A percentile compares a stretch with the other conserved stretches of the same genome.
These are phyloP conservation scores for Chymomyza fuscimana DNA, from an alignment of 2,888 invertebrate genomes.

Conservation along the genomic window DNA sequence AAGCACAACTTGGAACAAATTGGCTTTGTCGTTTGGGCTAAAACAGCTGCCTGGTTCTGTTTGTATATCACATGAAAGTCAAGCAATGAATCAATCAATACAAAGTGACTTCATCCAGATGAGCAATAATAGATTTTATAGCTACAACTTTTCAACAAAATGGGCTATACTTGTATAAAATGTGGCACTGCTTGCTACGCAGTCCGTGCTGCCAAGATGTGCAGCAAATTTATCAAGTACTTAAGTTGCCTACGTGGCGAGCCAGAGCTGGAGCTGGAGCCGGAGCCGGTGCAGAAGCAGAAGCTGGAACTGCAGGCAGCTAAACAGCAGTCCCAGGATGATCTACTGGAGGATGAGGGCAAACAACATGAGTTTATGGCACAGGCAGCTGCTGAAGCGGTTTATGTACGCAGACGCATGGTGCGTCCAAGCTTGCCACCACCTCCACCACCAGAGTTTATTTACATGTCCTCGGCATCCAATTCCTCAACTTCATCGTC, in stretches of 20 bases:
- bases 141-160: conserved; percentile 16
- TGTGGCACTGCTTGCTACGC: neutral
- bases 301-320: neutral
- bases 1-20: too few relatives aligned
- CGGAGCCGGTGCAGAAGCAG: conserved; percentile 13
- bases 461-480: neutral
- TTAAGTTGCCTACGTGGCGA: conserved; percentile 38
- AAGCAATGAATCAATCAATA: neutral
- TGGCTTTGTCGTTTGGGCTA: neutral
- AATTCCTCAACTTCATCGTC: neutral
- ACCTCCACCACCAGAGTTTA: neutral
- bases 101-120: neutral
- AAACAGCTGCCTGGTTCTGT: neutral
- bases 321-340: neutral
- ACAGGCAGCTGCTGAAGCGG: neutral
- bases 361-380: neutral
- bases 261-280: neutral
- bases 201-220: conserved; percentile 32
- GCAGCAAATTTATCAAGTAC: conserved; percentile 35
- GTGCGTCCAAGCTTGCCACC: conserved; percentile 9
- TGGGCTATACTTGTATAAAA: conserved; percentile 9
- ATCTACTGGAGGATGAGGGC: neutral
- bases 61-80: neutral
- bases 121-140: neutral
- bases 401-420: neutral